Base-by-base conservation (phyloP, 1,140 invertebrate species). In the Colletes gigas region DNA sequence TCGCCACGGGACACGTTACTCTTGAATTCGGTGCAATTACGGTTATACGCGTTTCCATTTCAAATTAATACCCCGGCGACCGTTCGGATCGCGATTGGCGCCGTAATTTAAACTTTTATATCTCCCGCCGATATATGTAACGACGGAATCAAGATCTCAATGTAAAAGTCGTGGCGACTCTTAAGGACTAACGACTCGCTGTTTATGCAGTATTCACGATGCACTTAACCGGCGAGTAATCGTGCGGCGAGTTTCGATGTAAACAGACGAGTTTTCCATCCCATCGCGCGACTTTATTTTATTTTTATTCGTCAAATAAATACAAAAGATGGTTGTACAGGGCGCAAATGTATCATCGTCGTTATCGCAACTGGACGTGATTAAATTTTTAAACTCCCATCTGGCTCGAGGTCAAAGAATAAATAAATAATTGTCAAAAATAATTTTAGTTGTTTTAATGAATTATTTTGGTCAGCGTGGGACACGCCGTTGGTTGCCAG, bases 1-100 rank as follows among this genome's bases (percentile, higher is more conserved):
- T n/a, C n/a, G 8, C 30, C 12, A 10, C 17, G 7, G 15, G 47
- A 39, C 5, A 52, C 21, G 21, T n/a, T 67, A 3, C 2, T 8
- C 15, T 63, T 52, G 30, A 19, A 74, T 74, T 74, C 21, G 47
- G 19, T 74, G 44, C 17, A 21, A 8, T 74, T 39, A 30, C 60
- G 21, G 19, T 21, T 19, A 19, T 41, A 21, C 52, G 21, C 14
- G 15, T 70, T 21, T 54, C n/a, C 47, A 19, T 41, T 14, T 52
- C 30, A 21, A 74, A 65, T 74, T 65, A 74, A 65, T 65, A 65
- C 17, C 21, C 14, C 8, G n/a, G 6, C 10, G 39, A 41, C 1
- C 12, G 0, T 30, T 39, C 15, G 10, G 5, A 0, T 2, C 21
- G 0, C 4, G 8, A 0, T 10, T 12, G 50, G 30, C 50, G 7